Evolutionary conservation across 2,888 invertebrate genomes (phyloP), one percentile per base, ranked within the genome.

Genomic region (Drosophila villosipedis): DNA sequence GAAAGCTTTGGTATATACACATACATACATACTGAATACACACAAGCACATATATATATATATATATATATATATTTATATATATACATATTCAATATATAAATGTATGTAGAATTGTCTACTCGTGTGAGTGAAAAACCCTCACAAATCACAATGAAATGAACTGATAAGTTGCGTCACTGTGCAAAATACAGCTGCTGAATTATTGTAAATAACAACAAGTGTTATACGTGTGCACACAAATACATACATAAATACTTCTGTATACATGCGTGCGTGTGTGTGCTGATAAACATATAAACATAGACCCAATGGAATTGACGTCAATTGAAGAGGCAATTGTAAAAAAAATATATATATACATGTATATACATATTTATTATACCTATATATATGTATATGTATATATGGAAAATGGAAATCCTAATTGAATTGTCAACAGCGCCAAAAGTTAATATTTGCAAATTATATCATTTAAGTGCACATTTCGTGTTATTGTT

Each of bases 191-290:
- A 55, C 67, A 67, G 54, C 62, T 67, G 75, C 62, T 59, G 52
- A 67, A 67, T 74, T 39, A 64, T 60, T 68, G 79, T 73, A 63
- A 78, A 62, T 73, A 62, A 64, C 39, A 59, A 47, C 50, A 71
- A 28, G 50, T 59, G 31, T 43, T 52, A 14, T 25, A 22, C 10
- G 25, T 41, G 22, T 4, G 22, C 22, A 22, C 35, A 31, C 39
- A 35, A 35, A 35, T 10, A 14, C 35, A 35, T 14, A 14, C 14
- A 35, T 35, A 12, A 35, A 14, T 35, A 35, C 35, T 28, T 28
- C 9, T n/a, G 2, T 41, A 9, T 28, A 10, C n/a, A 28, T 12
- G n/a, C 7, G 33, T 14, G 6, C n/a, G 22, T 43, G 14, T 50
- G 28, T 19, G 16, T 14, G 22, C 31, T 7, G 28, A 25, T 60